Base-by-base conservation (phyloP, 1,140 invertebrate genomes). In the Meloidogyne floridensis region DNA sequence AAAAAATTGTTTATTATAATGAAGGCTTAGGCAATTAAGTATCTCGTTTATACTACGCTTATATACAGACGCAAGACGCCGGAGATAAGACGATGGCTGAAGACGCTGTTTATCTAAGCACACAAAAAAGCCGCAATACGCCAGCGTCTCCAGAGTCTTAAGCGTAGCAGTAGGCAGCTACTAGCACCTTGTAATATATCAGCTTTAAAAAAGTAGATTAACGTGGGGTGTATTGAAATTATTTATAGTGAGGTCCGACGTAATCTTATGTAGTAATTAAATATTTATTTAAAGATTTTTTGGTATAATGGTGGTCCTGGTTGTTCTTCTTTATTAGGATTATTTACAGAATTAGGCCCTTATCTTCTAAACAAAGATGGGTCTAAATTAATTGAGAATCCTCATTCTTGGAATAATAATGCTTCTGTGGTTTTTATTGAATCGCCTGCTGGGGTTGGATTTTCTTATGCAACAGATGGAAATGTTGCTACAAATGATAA, bases 251-350 rank as follows among this genome's bases (percentile, higher is more conserved):
- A 32, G 32, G 32, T 32, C 32, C 32, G 32, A 32, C 32, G 32
- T 32, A 32, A 32, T 32, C 32, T 78, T 80, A 75, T 89, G 6
- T 87, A 90, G 84, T 89, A 90, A 77, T 90, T 87, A 87, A 85
- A 32, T 7, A 70, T 7, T n/a, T 51, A 18, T 82, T 92, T 92
- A 18, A 32, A 92, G 3, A 87, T 93, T 6, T 83, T 93, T 18
- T 93, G 92, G 92, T 82, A 92, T 84, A 93, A 92, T 87, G 92
- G 92, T 51, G 92, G 92, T 70, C 92, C 92, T 77, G 92, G 92
- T 0, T 92, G 92, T 84, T 91, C 91, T 81, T 92, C 92, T 54
- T 80, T 92, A 71, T 86, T 90, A 70, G 92, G 92, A 7, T 83
- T 92, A 4, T 86, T 93, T 6, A 90, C 87, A 80, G 92, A 93